phyloP scores from a whole-genome alignment of 2,113 vertebrate species.

The Glaucomys volans region DNA sequence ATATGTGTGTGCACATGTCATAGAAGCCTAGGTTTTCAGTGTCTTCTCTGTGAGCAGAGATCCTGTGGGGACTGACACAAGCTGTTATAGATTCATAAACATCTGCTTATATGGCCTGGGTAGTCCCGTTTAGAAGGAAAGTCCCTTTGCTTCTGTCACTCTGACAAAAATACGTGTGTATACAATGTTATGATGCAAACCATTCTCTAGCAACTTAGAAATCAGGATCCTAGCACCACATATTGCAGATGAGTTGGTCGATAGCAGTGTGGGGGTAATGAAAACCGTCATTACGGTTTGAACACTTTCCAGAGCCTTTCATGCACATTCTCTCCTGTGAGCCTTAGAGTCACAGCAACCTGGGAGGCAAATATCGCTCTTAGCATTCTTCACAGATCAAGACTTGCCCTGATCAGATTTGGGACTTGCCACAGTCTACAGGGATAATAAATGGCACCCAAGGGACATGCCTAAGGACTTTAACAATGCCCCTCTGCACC shows the following conservation, averaged over 20 bases:
- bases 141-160: constrained; percentile 31
- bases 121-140: constrained; percentile 56
- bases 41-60: background rate
- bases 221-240: background rate
- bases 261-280: background rate
- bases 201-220: background rate
- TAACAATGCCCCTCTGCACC: background rate
- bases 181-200: background rate
- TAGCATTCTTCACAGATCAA: background rate
- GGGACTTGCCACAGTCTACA: background rate
- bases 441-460: background rate
- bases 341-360: background rate
- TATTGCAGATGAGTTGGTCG: accelerated
- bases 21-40: background rate
- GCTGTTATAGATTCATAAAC: constrained; percentile 24
- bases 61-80: background rate
- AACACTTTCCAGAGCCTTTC: background rate
- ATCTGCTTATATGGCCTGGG: background rate
- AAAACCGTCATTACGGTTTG: background rate
- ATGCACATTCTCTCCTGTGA: background rate
- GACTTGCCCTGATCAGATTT: background rate
- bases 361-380: background rate
- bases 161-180: background rate
- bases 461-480: background rate
- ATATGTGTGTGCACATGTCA: background rate